Base-by-base conservation (phyloP, 2,888 invertebrate species). In the Reticulitermes lucifugus region DNA sequence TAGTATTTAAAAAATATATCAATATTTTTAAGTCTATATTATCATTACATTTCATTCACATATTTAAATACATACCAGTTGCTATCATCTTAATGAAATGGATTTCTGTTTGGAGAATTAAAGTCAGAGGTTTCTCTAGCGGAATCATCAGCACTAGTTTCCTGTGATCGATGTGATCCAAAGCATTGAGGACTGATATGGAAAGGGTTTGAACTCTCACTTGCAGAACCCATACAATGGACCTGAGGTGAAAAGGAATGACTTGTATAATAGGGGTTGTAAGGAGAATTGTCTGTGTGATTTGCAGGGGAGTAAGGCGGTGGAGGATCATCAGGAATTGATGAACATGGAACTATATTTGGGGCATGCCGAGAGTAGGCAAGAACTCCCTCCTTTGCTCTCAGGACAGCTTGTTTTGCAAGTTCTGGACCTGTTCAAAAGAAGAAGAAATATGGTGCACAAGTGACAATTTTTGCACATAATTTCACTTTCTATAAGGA, bases 321-420 rank as follows among this genome's bases (percentile, higher is more conserved):
- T 12, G 87, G 87, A 3, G 86, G 86, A 18, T 84, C 86, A n/a
- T 79, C 84, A 25, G 55, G 85, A 29, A 80, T 25, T 7, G 85
- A 83, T 43, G 86, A 85, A 85, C 85, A 85, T 22, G 87, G 86
- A 18, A n/a, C 25, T 9, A 41, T n/a, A 14, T 22, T 29, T 25
- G 10, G 59, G 29, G 77, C 65, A 7, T 43, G 81, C 18, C 43
- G 60, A 51, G 21, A 43, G 29, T 43, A 65, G 25, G 7, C 35
- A 41, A 89, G 88, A 2, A 91, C 88, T 84, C 89, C 89, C 75
- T 90, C 90, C 85, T 89, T 90, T 7, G 90, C 91, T 87, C 89
- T 89, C 65, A 89, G 88, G 29, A 91, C 90, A 87, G 89, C 89
- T 85, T 88, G 89, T 84, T 89, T 89, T 21, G 90, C 90, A 73